Percentiles rank a stretch among this genome's conserved stretches.
These are phyloP conservation scores for Asarcornis scutulata DNA, from an alignment of 2,113 vertebrate species.

Conservation along the genomic window DNA sequence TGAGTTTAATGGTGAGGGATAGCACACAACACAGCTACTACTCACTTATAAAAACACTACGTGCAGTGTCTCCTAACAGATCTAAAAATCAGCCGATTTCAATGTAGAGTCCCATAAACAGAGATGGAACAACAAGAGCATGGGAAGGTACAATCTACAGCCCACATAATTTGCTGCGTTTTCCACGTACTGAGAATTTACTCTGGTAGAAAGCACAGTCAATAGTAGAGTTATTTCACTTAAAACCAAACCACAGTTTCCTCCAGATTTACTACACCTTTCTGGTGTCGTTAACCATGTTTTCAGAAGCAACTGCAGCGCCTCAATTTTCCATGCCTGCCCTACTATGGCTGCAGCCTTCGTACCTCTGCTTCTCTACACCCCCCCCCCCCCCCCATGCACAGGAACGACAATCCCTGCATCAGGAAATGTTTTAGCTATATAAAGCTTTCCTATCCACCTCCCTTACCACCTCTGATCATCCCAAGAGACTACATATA, in stretches of 20 bases:
- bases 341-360: background rate
- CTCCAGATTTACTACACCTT: constrained; percentile 25
- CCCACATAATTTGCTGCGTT: background rate
- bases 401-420: background rate
- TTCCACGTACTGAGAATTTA: background rate
- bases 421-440: background rate
- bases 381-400: background rate
- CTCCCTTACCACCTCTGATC: background rate
- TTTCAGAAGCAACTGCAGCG: constrained; percentile 14
- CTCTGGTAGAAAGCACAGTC: background rate
- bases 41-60: background rate
- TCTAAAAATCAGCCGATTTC: background rate
- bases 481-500: background rate
- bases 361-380: background rate
- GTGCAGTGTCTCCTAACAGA: background rate
- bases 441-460: background rate
- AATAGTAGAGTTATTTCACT: background rate
- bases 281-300: background rate
- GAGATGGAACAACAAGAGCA: background rate
- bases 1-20: background rate
- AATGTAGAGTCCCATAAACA: background rate
- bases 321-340: background rate
- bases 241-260: constrained; percentile 40
- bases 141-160: background rate
- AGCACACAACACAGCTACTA: background rate